These are phyloP conservation scores for Thunnus albacares DNA, from an alignment of 2,797 vertebrate species.

Conservation along the genomic window DNA sequence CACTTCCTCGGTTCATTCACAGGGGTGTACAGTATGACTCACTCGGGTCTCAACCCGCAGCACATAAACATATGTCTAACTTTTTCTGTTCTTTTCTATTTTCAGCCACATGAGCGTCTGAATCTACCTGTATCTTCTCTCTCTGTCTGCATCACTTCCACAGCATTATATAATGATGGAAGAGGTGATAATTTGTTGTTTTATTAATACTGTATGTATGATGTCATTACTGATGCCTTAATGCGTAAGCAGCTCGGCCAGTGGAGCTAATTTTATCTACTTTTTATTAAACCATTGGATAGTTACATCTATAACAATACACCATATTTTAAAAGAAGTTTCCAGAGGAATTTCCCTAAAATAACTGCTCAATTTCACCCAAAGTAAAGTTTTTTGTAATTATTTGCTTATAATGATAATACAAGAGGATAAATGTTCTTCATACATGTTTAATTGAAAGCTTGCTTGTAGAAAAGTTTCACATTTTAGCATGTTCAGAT, in stretches of 20 bases:
- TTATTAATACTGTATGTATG: background rate
- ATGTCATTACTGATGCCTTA: background rate
- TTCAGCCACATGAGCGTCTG: constrained; percentile 29
- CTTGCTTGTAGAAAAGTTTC: background rate
- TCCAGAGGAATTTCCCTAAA: background rate
- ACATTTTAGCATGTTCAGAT: background rate
- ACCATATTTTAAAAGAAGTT: background rate
- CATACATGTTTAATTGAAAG: background rate
- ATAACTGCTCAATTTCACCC: no score
- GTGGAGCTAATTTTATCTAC: background rate
- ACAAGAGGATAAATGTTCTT: no score
- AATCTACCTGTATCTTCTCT: constrained; percentile 12
- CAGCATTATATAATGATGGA: background rate
- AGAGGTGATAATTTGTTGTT: background rate
- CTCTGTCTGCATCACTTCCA: background rate
- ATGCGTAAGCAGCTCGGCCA: no score
- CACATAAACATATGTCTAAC: constrained; percentile 18
- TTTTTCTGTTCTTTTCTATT: constrained; percentile 47
- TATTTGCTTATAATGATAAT: no score
- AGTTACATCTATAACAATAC: background rate
- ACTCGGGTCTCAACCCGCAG: constrained; percentile 30
- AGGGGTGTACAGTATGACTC: constrained; percentile 56
- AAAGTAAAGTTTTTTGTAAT: no score
- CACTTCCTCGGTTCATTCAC: constrained; percentile 63
- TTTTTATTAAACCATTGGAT: background rate